phyloP scores from a whole-genome alignment of 2,113 vertebrate genomes.

The Sylvietta virens region DNA sequence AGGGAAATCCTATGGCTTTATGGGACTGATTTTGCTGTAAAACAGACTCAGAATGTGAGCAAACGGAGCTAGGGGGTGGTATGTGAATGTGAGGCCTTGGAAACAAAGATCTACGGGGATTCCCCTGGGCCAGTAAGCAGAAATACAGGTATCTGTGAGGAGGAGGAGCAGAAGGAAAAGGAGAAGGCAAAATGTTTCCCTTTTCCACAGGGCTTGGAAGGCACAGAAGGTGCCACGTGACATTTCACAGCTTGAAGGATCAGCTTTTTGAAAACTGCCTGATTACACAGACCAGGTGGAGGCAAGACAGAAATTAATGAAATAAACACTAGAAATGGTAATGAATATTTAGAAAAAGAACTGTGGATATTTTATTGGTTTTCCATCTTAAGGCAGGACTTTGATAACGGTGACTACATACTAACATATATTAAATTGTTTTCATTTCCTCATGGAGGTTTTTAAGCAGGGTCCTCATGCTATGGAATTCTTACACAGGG shows the following conservation, averaged over 20 bases:
- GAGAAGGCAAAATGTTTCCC: neutral
- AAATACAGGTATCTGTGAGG: neutral
- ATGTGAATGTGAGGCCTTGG: neutral
- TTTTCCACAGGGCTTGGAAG: neutral
- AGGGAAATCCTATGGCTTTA: neutral
- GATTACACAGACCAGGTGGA: neutral
- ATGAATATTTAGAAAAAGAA: neutral
- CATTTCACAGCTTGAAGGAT: neutral
- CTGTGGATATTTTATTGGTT: neutral
- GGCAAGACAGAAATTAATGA: neutral
- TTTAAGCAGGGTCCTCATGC: neutral
- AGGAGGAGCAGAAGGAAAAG: neutral
- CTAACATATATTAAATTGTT: neutral
- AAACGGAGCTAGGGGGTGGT: neutral
- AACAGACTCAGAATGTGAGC: neutral
- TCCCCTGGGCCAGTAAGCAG: neutral
- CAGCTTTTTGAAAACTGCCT: neutral
- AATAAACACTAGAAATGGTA: neutral
- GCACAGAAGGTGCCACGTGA: neutral
- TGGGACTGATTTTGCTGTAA: neutral
- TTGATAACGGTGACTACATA: neutral
- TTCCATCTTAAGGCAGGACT: neutral
- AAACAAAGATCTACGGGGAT: neutral
- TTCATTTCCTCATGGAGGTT: neutral
- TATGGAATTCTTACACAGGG: neutral